These are phyloP conservation scores for Drosophila recens DNA, from an alignment of 2,888 invertebrate species.

Conservation along the genomic window DNA sequence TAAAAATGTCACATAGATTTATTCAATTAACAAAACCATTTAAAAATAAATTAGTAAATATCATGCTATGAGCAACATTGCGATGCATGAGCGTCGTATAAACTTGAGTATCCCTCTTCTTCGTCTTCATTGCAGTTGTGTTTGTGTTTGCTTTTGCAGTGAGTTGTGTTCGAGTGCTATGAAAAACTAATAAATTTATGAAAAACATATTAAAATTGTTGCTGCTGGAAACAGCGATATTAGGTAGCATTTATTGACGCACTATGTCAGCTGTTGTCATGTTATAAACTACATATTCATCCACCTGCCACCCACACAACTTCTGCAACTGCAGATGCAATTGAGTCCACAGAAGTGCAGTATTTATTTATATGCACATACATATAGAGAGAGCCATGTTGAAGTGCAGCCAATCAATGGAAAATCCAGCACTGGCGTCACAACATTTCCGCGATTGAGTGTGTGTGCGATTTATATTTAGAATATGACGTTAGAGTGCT, in stretches of 20 bases:
- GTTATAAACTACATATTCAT: constrained; percentile 1
- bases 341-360: constrained; percentile 6
- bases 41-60: not conserved
- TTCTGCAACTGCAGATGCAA: constrained; percentile 15
- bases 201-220: constrained; percentile 14
- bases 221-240: not conserved
- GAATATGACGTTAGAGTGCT: constrained; percentile 56
- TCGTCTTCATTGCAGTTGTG: constrained; percentile 49
- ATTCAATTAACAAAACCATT: not conserved
- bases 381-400: constrained; percentile 5
- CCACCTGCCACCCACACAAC: constrained; percentile 10
- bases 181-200: constrained; percentile 39
- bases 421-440: constrained; percentile 9
- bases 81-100: constrained; percentile 21
- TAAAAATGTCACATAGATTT: not conserved
- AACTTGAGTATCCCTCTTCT: constrained; percentile 38
- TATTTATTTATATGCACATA: not conserved
- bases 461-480: constrained; percentile 52
- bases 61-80: not conserved
- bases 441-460: not conserved
- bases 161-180: constrained; percentile 25
- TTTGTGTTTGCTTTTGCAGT: constrained; percentile 58
- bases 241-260: constrained; percentile 1
- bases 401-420: constrained; percentile 2
- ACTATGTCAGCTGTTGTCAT: constrained; percentile 7